Evolutionary conservation across 2,797 vertebrate species (phyloP), one percentile per base, ranked within the genome.

Genomic region (Chaenodraco wilsoni): DNA sequence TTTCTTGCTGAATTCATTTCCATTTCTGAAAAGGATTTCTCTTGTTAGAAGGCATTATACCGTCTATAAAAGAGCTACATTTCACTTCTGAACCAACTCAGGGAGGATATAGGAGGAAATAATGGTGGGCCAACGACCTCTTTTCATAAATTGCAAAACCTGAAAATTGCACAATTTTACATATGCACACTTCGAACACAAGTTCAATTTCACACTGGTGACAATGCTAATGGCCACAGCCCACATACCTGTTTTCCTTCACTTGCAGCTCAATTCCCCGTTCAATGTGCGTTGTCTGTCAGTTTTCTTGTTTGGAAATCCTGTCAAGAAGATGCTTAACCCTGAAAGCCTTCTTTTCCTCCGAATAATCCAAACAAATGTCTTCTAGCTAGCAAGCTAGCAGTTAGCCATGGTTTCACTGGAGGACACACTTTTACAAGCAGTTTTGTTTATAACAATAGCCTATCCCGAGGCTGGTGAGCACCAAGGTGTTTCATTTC

Each of bases 71-170:
- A 0, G 23, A 69, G 33, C 37, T 56, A 3, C 49, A 44, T n/a
- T 4, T 52, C 27, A 63, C 46, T 56, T 66, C 55, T 67, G 27
- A 55, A 58, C 21, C 64, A 21, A 44, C 17, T 68, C 1, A 57
- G 54, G 44, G 16, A 9, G 3, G 49, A 4, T 15, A 14, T 7
- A 19, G 2, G 2, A 17, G 5, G 9, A 21, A n/a, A 46, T 1
- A 64, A 50, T 52, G 6, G 4, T 44, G 63, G 19, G 33, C 16
- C 5, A 19, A 50, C 17, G 14, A 19, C 17, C n/a, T 11, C 13
- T 65, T 17, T 41, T 19, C 37, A 65, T 15, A 52, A 5, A 43
- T 27, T 40, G 10, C 31, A 11, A 48, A n/a, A 46, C 44, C 23
- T 17, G 9, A 33, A 48, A 50, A 1, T 12, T 46, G 31, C 58